Evolutionary conservation across 1,140 invertebrate genomes (phyloP).

Genomic region (Sinonovacula constricta): DNA sequence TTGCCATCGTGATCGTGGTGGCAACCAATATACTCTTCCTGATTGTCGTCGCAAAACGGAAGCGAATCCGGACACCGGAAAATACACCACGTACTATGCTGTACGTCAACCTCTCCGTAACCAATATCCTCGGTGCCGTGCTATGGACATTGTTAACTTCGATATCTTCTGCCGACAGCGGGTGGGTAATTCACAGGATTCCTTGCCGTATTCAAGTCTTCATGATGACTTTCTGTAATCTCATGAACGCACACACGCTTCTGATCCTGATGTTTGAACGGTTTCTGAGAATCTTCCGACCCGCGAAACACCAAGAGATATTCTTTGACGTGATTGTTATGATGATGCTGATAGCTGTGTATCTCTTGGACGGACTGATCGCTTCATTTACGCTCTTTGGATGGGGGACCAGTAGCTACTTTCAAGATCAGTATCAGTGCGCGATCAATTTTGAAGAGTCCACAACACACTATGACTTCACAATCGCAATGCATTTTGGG

Average conservation of each 20-base stretch:
- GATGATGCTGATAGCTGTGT: conserved; percentile 36
- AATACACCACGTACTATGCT: conserved; percentile 41
- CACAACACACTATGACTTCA: conserved; percentile 54
- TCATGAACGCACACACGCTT: conserved; percentile 55
- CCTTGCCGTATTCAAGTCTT: conserved; percentile 54
- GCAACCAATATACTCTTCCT: conserved; percentile 49
- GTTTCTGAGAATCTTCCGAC: conserved; percentile 49
- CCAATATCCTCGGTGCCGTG: conserved; percentile 41
- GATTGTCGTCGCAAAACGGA: conserved; percentile 44
- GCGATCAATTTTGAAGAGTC: conserved; percentile 54
- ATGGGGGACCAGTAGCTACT: conserved; percentile 52
- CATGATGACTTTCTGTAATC: conserved; percentile 51
- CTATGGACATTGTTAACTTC: conserved; percentile 51
- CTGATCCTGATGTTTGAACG: conserved; percentile 54
- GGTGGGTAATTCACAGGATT: conserved; percentile 30
- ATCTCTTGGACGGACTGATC: conserved; percentile 51
- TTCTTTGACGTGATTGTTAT: conserved; percentile 48
- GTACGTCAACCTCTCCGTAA: conserved; percentile 45
- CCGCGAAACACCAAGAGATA: conserved; percentile 54
- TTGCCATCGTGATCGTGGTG: conserved; percentile 19
- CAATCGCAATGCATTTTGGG: conserved; percentile 42
- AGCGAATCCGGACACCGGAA: conserved; percentile 40
- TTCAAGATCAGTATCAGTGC: conserved; percentile 56
- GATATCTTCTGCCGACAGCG: conserved; percentile 22
- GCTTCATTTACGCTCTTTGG: conserved; percentile 46